phyloP scores from a whole-genome alignment of 2,113 vertebrate genomes.

The Bagarius yarrelli region DNA sequence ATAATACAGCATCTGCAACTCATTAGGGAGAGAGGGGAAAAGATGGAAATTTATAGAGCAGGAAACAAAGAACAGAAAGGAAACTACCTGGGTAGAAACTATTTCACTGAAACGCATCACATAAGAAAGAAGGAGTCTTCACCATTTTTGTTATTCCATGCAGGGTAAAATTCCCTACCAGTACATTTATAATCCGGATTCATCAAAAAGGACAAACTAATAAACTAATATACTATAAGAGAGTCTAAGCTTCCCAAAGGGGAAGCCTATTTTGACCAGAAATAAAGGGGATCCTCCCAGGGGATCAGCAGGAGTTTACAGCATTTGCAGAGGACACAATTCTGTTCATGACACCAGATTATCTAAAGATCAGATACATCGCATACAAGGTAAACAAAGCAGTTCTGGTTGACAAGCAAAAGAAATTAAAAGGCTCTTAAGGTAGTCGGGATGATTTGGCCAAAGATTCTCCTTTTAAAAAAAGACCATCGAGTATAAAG shows the following conservation, averaged over 20 bases:
- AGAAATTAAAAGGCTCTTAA: background rate
- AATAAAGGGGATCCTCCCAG: background rate
- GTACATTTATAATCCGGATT: background rate
- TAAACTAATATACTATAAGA: background rate
- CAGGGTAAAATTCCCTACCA: background rate
- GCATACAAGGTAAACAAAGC: background rate
- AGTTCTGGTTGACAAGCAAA: background rate
- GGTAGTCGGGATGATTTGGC: background rate
- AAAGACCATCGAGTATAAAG: background rate
- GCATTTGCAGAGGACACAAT: background rate
- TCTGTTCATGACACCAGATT: background rate
- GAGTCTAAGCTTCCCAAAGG: background rate
- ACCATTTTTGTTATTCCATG: background rate
- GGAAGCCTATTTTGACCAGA: background rate
- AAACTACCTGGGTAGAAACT: background rate
- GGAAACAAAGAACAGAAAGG: constrained; percentile 14
- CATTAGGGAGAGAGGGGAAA: constrained; percentile 9
- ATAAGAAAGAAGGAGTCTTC: background rate
- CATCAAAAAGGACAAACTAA: background rate
- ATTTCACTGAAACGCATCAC: background rate
- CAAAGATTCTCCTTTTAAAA: background rate
- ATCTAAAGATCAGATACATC: background rate
- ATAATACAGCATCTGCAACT: constrained; percentile 24
- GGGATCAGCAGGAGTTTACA: background rate
- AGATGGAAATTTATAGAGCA: constrained; percentile 25